phyloP scores from a whole-genome alignment of 2,797 vertebrate species.

The Sebastes taczanowskii region DNA sequence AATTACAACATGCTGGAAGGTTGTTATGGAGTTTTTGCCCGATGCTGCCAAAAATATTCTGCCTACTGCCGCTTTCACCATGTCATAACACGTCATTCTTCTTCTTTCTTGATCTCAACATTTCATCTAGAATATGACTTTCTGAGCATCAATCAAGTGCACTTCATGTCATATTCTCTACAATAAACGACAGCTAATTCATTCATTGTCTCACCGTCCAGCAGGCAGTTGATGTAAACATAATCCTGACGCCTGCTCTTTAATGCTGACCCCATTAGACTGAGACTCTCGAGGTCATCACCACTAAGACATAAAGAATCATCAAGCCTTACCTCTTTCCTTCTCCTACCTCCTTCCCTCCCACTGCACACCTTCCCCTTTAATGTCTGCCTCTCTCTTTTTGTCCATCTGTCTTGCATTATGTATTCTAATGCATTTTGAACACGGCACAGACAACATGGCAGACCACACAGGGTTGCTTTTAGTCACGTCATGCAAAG shows the following conservation, averaged over 20 bases:
- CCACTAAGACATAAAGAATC: constrained; percentile 54
- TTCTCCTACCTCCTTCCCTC: not conserved
- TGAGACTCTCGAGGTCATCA: constrained; percentile 63
- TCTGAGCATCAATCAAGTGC: not conserved
- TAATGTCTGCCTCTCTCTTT: not conserved
- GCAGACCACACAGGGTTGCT: constrained; percentile 20
- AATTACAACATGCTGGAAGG: too few species aligned
- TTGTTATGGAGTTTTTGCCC: too few species aligned
- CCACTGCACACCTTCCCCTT: not conserved
- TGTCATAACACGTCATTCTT: not conserved
- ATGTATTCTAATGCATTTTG: constrained; percentile 52
- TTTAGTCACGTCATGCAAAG: constrained; percentile 41
- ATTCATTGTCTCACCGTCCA: constrained; percentile 31
- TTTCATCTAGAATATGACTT: not conserved
- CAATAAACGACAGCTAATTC: not conserved
- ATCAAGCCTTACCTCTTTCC: constrained; percentile 17
- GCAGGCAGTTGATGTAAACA: constrained; percentile 46
- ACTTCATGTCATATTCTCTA: not conserved
- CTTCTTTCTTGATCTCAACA: not conserved
- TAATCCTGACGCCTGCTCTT: constrained; percentile 37
- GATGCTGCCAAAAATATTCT: fast-evolving
- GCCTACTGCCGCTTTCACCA: too few species aligned
- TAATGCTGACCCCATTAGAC: constrained; percentile 62
- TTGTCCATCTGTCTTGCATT: constrained; percentile 44
- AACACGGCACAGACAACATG: constrained; percentile 24